Base-by-base conservation (phyloP, 2,113 vertebrate species). In the Pogonocichla stellata region DNA sequence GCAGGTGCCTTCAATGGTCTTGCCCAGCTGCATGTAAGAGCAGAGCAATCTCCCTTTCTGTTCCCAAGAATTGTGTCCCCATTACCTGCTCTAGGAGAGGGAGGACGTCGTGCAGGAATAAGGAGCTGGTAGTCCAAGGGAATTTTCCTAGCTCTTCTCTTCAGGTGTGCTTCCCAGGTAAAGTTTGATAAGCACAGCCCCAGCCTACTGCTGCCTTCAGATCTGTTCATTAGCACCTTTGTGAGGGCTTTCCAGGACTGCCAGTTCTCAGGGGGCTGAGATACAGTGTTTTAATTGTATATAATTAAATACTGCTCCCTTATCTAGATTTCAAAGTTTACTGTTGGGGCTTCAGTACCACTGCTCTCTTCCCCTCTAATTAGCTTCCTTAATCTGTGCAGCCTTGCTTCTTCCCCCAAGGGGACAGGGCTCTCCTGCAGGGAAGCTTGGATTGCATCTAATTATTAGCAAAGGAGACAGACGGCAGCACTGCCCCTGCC, bases 241-340 rank as follows among this genome's bases (percentile, higher is more conserved):
- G 65, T 61, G 47, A 90, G 66, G 65, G 40, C 62, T 90, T 71
- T 88, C 86, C 79, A 88, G 85, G 58, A 60, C 58, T 28, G 36
- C 58, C 62, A 54, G 69, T 11, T 95, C 96, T 90, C 94, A 58
- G 70, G 69, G 72, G 88, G 19, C 50, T 78, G 58, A 90, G 83
- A 80, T 40, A 90, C 22, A 0, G 38, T 92, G 79, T 80, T 95
- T 96, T 96, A 97, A 96, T 96, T 96, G 90, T 74, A 88, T 72
- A 73, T 95, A 96, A 97, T 97, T 97, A 97, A 97, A 95, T 12
- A 94, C 65, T 56, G 75, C 51, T 97, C 57, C 92, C 93, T 91
- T 92, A 93, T 69, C 95, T 95, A 94, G 95, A 95, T 81, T 92
- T 91, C 71, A 94, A 65, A 91, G 74, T 95, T 95, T 93, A 93